Evolutionary conservation across 2,797 vertebrate species (phyloP), one percentile per base, ranked within the genome.

Genomic region (Nyctalus aviator): DNA sequence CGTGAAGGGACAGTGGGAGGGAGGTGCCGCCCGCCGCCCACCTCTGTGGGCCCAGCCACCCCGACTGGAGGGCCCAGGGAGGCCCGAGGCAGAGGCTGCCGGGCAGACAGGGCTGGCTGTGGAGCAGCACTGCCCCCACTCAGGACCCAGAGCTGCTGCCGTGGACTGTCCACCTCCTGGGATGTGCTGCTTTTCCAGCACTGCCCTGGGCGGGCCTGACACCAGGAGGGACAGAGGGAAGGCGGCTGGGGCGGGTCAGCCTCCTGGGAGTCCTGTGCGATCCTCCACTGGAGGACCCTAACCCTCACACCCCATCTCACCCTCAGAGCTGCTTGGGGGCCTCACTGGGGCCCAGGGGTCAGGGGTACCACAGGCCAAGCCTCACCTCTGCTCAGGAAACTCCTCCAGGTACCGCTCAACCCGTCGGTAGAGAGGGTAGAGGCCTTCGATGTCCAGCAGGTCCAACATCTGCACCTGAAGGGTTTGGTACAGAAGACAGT

Each of bases 381-480:
- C 97, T 98, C 97, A 99, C 99, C 99, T 99, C 96, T 99, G 99
- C 95, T 99, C 99, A 1, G 99, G 99, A 97, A 99, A 99, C 92
- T 99, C 98, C 92, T 99, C 99, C 93, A 99, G 98, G 97, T 99
- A 99, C 76, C 98, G 99, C 94, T 99, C 99, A 59, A 99, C 98
- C 82, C 99, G 98, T 55, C 98, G 98, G 97, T 99, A 99, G 95
- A 99, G 97, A 48, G 99, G 99, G 94, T 99, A 98, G 95, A 99
- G 98, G 78, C 99, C 99, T 97, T 99, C 99, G 1, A 99, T 99
- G 97, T 99, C 99, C 98, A 99, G 97, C 94, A 98, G 98, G 98
- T 99, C 99, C 97, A 99, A 97, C 99, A 99, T 99, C 98, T 99
- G 99, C 94, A 99, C 99, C 97, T 99, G 99, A 73, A 99, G 99